Conservation (phyloP, 2,888 invertebrate species). For the Calameuta filiformis region DNA sequence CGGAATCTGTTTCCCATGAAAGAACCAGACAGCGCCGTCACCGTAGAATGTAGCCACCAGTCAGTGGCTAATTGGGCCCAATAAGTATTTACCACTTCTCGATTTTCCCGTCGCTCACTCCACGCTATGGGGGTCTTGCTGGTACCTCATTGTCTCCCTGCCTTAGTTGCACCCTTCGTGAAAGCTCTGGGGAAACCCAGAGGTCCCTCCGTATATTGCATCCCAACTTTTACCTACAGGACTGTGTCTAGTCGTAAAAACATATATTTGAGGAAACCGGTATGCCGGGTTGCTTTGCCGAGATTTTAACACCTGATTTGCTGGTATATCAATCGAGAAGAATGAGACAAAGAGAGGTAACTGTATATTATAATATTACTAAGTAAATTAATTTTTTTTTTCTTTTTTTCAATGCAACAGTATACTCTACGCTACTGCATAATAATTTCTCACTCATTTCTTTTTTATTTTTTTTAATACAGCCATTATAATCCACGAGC, state of each 20-base stretch:
- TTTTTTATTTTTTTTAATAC: too few species aligned
- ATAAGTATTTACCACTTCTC: slow-evolving; percentile 47
- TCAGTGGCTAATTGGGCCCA: slow-evolving; percentile 50
- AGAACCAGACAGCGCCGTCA: not conserved
- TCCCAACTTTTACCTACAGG: not conserved
- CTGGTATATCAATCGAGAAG: slow-evolving; percentile 10
- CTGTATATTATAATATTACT: not conserved
- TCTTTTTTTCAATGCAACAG: not conserved
- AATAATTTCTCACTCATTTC: too few species aligned
- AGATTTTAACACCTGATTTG: slow-evolving; percentile 1
- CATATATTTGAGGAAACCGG: not conserved
- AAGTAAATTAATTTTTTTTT: not conserved
- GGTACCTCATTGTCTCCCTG: slow-evolving; percentile 38
- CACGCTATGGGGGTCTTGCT: slow-evolving; percentile 35
- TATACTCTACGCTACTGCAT: not conserved
- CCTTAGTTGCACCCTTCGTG: slow-evolving; percentile 9
- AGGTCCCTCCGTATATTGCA: not conserved
- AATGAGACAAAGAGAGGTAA: slow-evolving; percentile 19
- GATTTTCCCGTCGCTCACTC: slow-evolving; percentile 37
- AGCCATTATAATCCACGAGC: too few species aligned
- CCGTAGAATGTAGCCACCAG: slow-evolving; percentile 48
- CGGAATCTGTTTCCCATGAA: not conserved
- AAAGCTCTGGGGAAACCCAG: slow-evolving; percentile 2
- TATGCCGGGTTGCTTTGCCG: not conserved
- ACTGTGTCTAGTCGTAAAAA: not conserved